phyloP scores from a whole-genome alignment of 2,888 invertebrate genomes.

The Heliconius ethilla region DNA sequence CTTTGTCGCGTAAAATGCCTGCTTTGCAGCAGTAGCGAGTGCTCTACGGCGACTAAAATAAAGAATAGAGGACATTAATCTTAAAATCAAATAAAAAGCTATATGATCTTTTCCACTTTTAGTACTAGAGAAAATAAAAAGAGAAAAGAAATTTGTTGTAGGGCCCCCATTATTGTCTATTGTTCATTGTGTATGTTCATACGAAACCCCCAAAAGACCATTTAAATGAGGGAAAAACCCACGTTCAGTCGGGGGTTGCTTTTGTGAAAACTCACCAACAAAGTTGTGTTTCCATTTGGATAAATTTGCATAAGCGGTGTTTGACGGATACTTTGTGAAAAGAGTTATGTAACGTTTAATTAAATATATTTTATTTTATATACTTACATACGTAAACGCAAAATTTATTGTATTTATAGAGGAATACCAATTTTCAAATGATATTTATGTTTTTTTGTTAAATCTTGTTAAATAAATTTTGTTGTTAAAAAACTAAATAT shows the following conservation, averaged over 20 bases:
- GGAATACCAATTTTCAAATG: no score
- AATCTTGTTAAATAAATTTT: no score
- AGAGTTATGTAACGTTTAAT: neutral
- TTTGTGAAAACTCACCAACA: conserved; percentile 35
- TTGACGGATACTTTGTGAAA: conserved; percentile 1
- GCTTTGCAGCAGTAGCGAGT: conserved; percentile 24
- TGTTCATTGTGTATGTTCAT: conserved; percentile 24
- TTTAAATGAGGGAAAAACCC: conserved; percentile 34
- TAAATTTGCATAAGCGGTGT: conserved; percentile 39
- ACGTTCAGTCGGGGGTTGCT: conserved; percentile 32
- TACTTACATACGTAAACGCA: neutral
- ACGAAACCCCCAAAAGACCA: conserved; percentile 33
- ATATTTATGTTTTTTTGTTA: no score
- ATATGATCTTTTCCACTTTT: conserved; percentile 9
- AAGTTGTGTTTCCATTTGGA: conserved; percentile 39
- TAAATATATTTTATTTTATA: neutral
- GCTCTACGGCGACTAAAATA: conserved; percentile 30
- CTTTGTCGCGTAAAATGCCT: conserved; percentile 42
- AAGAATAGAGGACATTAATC: conserved; percentile 30
- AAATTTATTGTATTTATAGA: neutral
- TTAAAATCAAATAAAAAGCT: conserved; percentile 18
- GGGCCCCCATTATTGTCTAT: conserved; percentile 18
- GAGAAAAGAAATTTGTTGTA: neutral
- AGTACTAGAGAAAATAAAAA: neutral
- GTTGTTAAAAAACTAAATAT: no score